Percentiles rank a stretch among this genome's conserved stretches.
Evolutionary conservation across 2,888 invertebrate species (phyloP).

Genomic region (Bellardia bayeri): DNA sequence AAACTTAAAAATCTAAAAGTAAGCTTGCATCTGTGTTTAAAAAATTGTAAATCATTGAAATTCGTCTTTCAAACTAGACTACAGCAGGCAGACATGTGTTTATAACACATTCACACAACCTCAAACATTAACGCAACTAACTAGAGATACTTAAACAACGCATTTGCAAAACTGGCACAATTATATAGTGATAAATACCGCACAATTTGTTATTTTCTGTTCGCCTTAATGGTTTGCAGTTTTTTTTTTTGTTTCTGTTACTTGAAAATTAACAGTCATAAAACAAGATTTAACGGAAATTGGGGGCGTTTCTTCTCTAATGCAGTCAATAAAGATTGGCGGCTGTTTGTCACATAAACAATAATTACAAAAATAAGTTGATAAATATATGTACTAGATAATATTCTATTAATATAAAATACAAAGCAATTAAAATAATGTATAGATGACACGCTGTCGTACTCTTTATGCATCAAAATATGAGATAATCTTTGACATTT

Average conservation of each 20-base stretch:
- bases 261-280: constrained; percentile 36
- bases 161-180: constrained; percentile 35
- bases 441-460: too few relatives aligned
- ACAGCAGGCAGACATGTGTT: neutral
- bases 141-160: neutral
- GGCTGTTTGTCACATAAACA: constrained; percentile 13
- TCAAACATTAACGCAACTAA: neutral
- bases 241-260: neutral
- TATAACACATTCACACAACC: neutral
- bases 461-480: neutral
- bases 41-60: neutral
- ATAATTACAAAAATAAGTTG: constrained; percentile 1
- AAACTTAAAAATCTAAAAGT: too few relatives aligned
- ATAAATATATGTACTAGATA: neutral
- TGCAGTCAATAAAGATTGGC: neutral
- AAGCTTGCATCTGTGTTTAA: neutral
- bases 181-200: constrained; percentile 48
- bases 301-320: constrained; percentile 58
- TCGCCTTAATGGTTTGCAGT: neutral
- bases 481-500: constrained; percentile 58
- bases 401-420: neutral
- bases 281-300: constrained; percentile 62
- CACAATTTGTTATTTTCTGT: constrained; percentile 37
- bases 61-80: neutral
- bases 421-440: neutral